Evolutionary conservation across 2,797 vertebrate genomes (phyloP).

Genomic region (Dendrocincla fuliginosa): DNA sequence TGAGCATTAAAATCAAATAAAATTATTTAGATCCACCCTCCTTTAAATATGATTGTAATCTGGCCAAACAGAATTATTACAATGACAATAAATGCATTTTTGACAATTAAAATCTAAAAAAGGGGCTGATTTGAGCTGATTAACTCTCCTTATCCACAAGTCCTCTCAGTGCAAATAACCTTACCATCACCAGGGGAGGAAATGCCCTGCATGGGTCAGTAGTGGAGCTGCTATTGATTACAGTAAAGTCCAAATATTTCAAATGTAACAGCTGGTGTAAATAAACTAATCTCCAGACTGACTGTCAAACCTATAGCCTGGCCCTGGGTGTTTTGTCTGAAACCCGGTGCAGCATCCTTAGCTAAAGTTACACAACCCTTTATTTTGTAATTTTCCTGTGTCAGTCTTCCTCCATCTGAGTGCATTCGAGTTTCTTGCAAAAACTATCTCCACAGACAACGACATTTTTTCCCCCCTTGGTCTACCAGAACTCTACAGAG

Average conservation of each 20-base stretch:
- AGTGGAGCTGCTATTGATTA: not conserved
- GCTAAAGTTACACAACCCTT: not conserved
- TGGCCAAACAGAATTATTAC: not conserved
- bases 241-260: not conserved
- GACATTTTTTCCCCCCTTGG: not conserved
- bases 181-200: not conserved
- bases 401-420: not conserved
- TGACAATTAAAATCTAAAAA: not conserved
- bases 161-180: not conserved
- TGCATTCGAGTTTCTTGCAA: not conserved
- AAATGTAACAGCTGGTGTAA: not conserved
- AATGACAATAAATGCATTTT: not conserved
- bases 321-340: not conserved
- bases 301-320: not conserved
- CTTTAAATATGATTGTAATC: not conserved
- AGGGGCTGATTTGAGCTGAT: not conserved
- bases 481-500: not conserved
- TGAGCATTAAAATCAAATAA: not conserved
- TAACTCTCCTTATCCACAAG: not conserved
- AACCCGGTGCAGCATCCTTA: not conserved
- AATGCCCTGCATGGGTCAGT: not conserved
- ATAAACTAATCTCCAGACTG: not conserved
- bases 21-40: not conserved
- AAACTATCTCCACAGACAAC: not conserved
- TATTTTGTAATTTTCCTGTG: not conserved